Percentiles rank a stretch among this genome's conserved stretches.
Conservation (phyloP, 2,888 invertebrate species). For the Sclerodermus sp. region DNA sequence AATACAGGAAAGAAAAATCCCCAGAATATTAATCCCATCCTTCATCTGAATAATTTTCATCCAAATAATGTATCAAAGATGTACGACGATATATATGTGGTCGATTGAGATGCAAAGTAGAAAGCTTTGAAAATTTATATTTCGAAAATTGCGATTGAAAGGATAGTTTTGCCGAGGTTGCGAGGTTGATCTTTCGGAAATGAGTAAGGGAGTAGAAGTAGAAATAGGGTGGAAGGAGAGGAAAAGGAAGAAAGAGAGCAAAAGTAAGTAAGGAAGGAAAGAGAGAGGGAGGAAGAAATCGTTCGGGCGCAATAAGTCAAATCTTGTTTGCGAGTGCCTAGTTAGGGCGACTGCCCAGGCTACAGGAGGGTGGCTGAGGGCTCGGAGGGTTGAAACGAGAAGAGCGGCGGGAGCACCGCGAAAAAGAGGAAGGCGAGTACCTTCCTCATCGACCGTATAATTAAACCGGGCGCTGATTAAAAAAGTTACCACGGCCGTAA, state of each 20-base stretch:
- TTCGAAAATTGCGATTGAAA: too few species aligned
- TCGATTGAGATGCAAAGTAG: too few species aligned
- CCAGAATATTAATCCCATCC: too few species aligned
- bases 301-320: constrained; percentile 54
- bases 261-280: constrained; percentile 30
- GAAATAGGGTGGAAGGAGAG: constrained; percentile 9
- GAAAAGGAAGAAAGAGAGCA: constrained; percentile 17
- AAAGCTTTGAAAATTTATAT: too few species aligned
- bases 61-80: too few species aligned
- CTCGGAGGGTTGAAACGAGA: constrained; percentile 36
- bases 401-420: constrained; percentile 3
- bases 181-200: too few species aligned
- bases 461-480: constrained; percentile 57
- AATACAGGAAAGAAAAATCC: too few species aligned
- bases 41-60: too few species aligned
- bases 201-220: neutral
- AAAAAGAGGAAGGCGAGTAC: constrained; percentile 22
- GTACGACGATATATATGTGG: too few species aligned
- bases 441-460: constrained; percentile 56
- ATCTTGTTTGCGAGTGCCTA: constrained; percentile 53
- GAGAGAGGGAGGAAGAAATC: constrained; percentile 33
- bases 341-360: constrained; percentile 40
- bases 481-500: constrained; percentile 55
- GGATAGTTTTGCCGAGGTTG: too few species aligned
- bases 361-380: constrained; percentile 27